Evolutionary conservation across 2,797 vertebrate species (phyloP).

Genomic region (Rhynchonycteris naso): DNA sequence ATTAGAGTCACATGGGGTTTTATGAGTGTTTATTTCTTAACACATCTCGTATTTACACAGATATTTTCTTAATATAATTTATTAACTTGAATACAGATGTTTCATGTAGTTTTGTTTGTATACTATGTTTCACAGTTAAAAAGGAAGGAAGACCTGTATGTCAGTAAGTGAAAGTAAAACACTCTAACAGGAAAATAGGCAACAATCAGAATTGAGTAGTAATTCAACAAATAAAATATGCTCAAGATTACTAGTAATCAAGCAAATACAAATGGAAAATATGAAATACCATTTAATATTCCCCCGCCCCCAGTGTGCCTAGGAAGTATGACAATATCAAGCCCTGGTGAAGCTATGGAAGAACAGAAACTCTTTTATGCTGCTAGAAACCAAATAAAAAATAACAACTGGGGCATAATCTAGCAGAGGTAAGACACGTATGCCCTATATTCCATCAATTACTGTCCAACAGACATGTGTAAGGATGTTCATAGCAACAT

Average conservation of each 20-base stretch:
- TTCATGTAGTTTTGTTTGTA: not conserved
- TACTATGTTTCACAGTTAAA: slow-evolving; percentile 19
- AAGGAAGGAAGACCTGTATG: not conserved
- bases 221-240: slow-evolving; percentile 19
- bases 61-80: not conserved
- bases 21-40: not conserved
- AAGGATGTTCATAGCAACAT: not conserved
- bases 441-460: not conserved
- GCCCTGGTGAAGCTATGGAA: not conserved
- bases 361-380: not conserved
- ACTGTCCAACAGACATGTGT: not conserved
- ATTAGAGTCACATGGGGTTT: not conserved
- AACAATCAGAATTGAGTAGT: not conserved
- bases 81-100: not conserved
- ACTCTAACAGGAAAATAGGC: not conserved
- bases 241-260: not conserved
- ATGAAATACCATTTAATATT: not conserved
- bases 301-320: not conserved
- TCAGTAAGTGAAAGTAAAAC: slow-evolving; percentile 32
- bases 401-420: not conserved
- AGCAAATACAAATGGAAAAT: not conserved
- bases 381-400: not conserved
- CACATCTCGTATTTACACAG: not conserved
- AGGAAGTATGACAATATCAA: not conserved
- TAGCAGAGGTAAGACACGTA: not conserved